Evolutionary conservation across 2,888 invertebrate species (phyloP).

Genomic region (Melanargia galathea): DNA sequence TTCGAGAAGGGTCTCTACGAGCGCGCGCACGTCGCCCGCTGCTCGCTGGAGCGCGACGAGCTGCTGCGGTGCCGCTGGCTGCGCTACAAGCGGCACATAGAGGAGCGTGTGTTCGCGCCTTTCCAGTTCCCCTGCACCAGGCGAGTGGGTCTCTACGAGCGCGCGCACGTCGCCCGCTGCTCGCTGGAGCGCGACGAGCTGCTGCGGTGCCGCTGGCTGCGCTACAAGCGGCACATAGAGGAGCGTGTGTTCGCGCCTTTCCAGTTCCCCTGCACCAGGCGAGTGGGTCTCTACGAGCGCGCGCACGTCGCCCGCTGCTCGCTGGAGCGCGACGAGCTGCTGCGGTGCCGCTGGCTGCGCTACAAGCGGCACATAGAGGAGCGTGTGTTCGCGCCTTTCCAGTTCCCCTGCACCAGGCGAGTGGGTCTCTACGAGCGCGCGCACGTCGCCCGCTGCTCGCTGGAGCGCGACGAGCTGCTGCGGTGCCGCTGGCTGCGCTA

Average conservation of each 20-base stretch:
- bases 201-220: too few species aligned
- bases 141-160: constrained; percentile 49
- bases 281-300: too few species aligned
- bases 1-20: constrained; percentile 59
- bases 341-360: too few species aligned
- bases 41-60: constrained; percentile 55
- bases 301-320: too few species aligned
- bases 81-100: constrained; percentile 44
- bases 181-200: constrained; percentile 35
- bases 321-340: too few species aligned
- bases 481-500: constrained; percentile 46
- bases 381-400: constrained; percentile 46
- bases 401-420: constrained; percentile 42
- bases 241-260: too few species aligned
- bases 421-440: too few species aligned
- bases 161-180: too few species aligned
- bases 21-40: constrained; percentile 48
- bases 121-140: constrained; percentile 49
- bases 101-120: constrained; percentile 44
- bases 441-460: too few species aligned
- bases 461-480: constrained; percentile 50
- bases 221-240: too few species aligned
- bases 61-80: constrained; percentile 45
- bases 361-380: constrained; percentile 55
- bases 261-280: too few species aligned